Conservation (phyloP, 2,888 invertebrate species). For the Papilio demoleus region DNA sequence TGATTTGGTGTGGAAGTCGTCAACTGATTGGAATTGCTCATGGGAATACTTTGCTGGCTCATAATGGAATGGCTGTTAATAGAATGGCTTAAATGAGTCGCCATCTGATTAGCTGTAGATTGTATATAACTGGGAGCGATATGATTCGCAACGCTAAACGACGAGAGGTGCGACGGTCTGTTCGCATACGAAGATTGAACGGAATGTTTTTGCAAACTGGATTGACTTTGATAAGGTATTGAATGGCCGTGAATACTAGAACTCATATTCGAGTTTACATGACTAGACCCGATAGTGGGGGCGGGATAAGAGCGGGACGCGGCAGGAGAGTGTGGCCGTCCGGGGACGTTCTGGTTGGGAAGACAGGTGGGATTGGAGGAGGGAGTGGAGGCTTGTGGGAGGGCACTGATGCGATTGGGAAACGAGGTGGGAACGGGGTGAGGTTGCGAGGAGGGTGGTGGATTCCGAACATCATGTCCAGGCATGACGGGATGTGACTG, state of each 20-base stretch:
- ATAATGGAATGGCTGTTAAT: conserved; percentile 72
- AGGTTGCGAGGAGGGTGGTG: conserved; percentile 53
- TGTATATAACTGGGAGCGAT: conserved; percentile 83
- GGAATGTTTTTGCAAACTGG: conserved; percentile 81
- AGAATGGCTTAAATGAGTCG: conserved; percentile 68
- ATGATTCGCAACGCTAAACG: conserved; percentile 73
- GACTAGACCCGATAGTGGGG: conserved; percentile 80
- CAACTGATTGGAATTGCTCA: conserved; percentile 60
- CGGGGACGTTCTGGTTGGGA: conserved; percentile 71
- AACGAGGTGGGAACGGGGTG: conserved; percentile 72
- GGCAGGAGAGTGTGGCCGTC: conserved; percentile 67
- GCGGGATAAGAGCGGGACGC: conserved; percentile 71
- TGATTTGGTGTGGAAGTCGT: conserved; percentile 64
- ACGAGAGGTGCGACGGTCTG: conserved; percentile 73
- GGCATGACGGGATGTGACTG: conserved; percentile 68
- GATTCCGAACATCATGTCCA: conserved; percentile 67
- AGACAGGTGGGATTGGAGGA: conserved; percentile 70
- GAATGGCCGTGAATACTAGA: conserved; percentile 76
- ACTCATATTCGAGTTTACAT: conserved; percentile 77
- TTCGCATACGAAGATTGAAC: conserved; percentile 70
- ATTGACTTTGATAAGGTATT: conserved; percentile 75
- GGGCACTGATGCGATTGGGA: conserved; percentile 64
- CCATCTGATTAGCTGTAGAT: conserved; percentile 71
- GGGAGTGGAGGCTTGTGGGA: conserved; percentile 62
- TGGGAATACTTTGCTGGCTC: conserved; percentile 64